Evolutionary conservation across 2,888 invertebrate species (phyloP), one percentile per base, ranked within the genome.

Genomic region (Limnephilus marmoratus): DNA sequence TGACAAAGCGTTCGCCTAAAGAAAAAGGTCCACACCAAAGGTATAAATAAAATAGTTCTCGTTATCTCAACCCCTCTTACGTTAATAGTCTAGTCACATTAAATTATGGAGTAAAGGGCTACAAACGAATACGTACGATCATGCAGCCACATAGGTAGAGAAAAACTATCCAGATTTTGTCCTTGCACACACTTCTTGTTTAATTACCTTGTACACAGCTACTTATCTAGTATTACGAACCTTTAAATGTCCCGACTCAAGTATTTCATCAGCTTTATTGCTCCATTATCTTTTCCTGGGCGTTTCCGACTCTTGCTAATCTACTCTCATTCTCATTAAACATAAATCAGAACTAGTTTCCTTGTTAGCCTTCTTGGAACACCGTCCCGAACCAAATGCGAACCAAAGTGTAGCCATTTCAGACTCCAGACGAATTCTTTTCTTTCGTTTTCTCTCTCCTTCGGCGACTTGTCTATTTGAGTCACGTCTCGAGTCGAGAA

Each of bases 401-500:
- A 37, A 83, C 37, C 34, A 83, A 83, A 13, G 37, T 83, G 34
- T 37, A 24, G 68, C 29, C 87, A 87, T 24, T 24, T 31, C 88
- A 80, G n/a, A 80, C 18, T 12, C 81, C 88, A 89, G 88, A 89
- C 88, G 34, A 31, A 81, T 80, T 80, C 37, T 80, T 80, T n/a
- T 89, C 24, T 7, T n/a, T 45, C 49, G 24, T 45, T 86, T n/a
- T 49, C 80, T 88, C 34, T 68, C 88, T 37, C 31, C 68, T 24
- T 68, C 37, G 88, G 68, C 41, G 88, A 87, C 68, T 89, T 89
- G 88, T 34, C 88, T 89, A 89, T 80, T 89, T 89, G 31, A 89
- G 88, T 81, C 88, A 89, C 88, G 88, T 89, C 29, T 31, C 80
- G 53, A 18, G 37, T 41, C 34, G 68, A 18, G 68, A 31, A 29